These are phyloP conservation scores for Eulithis prunata DNA, from an alignment of 2,888 invertebrate species.

Conservation along the genomic window DNA sequence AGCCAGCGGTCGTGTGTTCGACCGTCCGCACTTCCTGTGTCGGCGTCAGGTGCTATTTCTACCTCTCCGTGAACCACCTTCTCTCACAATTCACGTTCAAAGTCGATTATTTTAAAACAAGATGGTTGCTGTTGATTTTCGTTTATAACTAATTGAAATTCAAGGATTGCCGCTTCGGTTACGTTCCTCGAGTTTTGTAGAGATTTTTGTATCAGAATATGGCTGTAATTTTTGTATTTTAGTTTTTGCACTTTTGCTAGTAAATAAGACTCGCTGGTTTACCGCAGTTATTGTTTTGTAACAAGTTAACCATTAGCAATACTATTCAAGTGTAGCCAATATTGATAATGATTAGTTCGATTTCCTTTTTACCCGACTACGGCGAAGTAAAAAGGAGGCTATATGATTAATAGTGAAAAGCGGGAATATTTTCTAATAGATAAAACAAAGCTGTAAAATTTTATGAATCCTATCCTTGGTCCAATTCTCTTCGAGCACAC, in stretches of 20 bases:
- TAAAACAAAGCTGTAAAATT: too few relatives aligned
- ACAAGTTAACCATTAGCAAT: too few relatives aligned
- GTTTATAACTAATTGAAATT: conserved; percentile 48
- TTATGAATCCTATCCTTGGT: conserved; percentile 46
- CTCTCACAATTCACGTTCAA: conserved; percentile 72
- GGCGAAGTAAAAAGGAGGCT: too few relatives aligned
- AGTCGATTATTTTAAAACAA: conserved; percentile 69
- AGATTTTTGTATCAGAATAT: conserved; percentile 21
- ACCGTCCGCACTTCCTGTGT: conserved; percentile 72
- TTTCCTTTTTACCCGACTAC: too few relatives aligned
- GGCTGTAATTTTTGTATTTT: conserved; percentile 1
- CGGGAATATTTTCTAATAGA: too few relatives aligned
- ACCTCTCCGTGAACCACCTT: conserved; percentile 71
- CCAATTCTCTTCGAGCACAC: conserved; percentile 57
- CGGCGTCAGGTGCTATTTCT: conserved; percentile 75
- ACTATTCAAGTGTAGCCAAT: too few relatives aligned
- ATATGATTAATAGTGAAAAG: too few relatives aligned
- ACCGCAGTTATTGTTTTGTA: not conserved
- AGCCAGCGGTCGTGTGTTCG: conserved; percentile 54
- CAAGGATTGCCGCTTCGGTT: conserved; percentile 47
- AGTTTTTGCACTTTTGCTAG: conserved; percentile 8
- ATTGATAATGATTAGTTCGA: too few relatives aligned
- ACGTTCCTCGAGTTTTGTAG: conserved; percentile 41
- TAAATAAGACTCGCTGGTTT: conserved; percentile 2
- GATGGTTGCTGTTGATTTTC: conserved; percentile 47